Base-by-base conservation (phyloP, 2,113 vertebrate species). In the Azemiops feae region DNA sequence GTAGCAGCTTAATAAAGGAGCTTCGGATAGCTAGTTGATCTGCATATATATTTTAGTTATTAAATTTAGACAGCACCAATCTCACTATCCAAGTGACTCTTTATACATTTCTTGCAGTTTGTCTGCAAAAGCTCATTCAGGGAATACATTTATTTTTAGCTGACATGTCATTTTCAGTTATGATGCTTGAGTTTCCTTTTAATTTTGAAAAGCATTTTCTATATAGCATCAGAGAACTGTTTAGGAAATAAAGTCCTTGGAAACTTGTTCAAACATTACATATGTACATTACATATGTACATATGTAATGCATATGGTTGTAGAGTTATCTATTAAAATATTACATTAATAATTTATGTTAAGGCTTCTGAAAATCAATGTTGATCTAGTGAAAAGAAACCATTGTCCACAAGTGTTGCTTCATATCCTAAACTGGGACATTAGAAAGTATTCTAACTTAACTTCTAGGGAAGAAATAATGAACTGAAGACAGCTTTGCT, bases 1-100 rank as follows among this genome's bases (percentile, higher is more conserved):
- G 87, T 95, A 11, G 5, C 60, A 4, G 50, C 93, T 93, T 94
- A 94, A 93, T 85, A 88, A 86, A 69, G 90, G 91, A 95, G 69
- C 50, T 53, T 92, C 86, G 88, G 85, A 87, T 92, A 93, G 60
- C 39, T 95, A 45, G 12, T 85, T 4, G 91, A 20, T 11, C 85
- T 91, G 50, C 27, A 45, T 22, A 92, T 91, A 8, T 60, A 0
- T 93, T 92, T 90, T 9, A 4, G 45, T 47, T 47, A 47, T 47
- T 91, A 57, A 89, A 86, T 93, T 85, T 92, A 47, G 5, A 47
- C 45, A 47, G 45, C 45, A 47, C 45, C 45, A 47, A 47, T 47
- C 45, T 47, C 45, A 47, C 45, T 47, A 47, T 47, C 45, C 0
- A 47, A 47, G 45, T 47, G 45, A 47, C 4, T 47, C 45, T 47